Evolutionary conservation across 2,888 invertebrate species (phyloP).

Genomic region (Helleia helle): DNA sequence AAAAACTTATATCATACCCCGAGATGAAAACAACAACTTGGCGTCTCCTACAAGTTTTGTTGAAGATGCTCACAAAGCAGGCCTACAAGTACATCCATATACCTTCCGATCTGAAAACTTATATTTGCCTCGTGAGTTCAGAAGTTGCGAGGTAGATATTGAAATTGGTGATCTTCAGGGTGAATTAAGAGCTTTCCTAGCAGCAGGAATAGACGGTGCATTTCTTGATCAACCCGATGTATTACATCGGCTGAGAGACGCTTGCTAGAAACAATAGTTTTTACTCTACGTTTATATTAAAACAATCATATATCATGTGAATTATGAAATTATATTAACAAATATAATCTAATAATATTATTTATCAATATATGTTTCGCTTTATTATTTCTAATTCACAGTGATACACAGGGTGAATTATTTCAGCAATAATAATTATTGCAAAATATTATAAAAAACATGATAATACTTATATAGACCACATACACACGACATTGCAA

Average conservation of each 20-base stretch:
- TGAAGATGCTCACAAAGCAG: slow-evolving; percentile 43
- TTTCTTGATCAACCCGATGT: slow-evolving; percentile 61
- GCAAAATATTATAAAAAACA: no score
- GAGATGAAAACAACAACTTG: slow-evolving; percentile 36
- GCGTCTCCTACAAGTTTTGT: slow-evolving; percentile 46
- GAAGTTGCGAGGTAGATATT: slow-evolving; percentile 27
- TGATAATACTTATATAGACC: no score
- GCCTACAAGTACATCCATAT: slow-evolving; percentile 55
- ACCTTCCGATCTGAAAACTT: slow-evolving; percentile 58
- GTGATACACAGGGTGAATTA: no score
- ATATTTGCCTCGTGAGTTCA: slow-evolving; percentile 48
- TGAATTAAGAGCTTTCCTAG: slow-evolving; percentile 46
- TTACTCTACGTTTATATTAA: no score
- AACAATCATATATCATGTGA: no score
- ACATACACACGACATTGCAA: no score
- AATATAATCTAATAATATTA: no score
- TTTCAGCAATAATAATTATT: no score
- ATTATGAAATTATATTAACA: no score
- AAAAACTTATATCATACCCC: slow-evolving; percentile 53
- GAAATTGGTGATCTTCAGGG: slow-evolving; percentile 40
- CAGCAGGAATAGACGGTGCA: slow-evolving; percentile 53
- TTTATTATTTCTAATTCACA: no score
- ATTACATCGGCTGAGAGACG: slow-evolving; percentile 17
- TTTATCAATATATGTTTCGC: no score
- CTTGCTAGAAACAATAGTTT: slow-evolving; percentile 14